Evolutionary conservation across 1,140 invertebrate species (phyloP), one percentile per base, ranked within the genome.

Genomic region (Cheumatopsyche charites): DNA sequence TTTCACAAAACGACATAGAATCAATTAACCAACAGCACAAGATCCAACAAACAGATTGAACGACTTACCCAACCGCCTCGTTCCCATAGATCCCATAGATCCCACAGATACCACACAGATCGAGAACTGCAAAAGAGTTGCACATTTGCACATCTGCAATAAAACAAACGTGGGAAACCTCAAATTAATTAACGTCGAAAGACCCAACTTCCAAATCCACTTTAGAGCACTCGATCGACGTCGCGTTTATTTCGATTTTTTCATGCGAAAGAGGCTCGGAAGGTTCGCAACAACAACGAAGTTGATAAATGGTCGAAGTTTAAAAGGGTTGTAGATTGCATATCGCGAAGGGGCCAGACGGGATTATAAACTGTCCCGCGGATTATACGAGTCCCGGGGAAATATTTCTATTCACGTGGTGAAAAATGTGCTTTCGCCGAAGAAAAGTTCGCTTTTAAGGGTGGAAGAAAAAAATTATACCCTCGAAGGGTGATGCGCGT

Each of bases 241-340:
- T 3, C 9, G 9, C 29, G 9, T 36, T 36, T 36, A 36, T 36
- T 36, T 36, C 9, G 3, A 36, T 9, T 36, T 36, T 3, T 36
- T n/a, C n/a, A n/a, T n/a, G n/a, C n/a, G n/a, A n/a, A n/a, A n/a
- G n/a, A n/a, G n/a, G n/a, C n/a, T n/a, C n/a, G n/a, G n/a, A n/a
- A n/a, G n/a, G n/a, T n/a, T n/a, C 47, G 15, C 19, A 9, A 9
- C 19, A 52, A 52, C n/a, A 17, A 52, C 17, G 55, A 9, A n/a
- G 19, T 58, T 58, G 55, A 58, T 58, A 58, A 58, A 58, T 58
- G 55, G 25, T 25, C n/a, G 55, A 58, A 58, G 55, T 58, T 58
- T 58, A 58, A 58, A 58, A 58, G 55, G 55, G 55, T 58, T 2
- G 19, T 58, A 58, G 55, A 58, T 58, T 58, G 55, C 55, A 58